These are phyloP conservation scores for Nomada fabriciana DNA, from an alignment of 2,888 invertebrate genomes.

Conservation along the genomic window DNA sequence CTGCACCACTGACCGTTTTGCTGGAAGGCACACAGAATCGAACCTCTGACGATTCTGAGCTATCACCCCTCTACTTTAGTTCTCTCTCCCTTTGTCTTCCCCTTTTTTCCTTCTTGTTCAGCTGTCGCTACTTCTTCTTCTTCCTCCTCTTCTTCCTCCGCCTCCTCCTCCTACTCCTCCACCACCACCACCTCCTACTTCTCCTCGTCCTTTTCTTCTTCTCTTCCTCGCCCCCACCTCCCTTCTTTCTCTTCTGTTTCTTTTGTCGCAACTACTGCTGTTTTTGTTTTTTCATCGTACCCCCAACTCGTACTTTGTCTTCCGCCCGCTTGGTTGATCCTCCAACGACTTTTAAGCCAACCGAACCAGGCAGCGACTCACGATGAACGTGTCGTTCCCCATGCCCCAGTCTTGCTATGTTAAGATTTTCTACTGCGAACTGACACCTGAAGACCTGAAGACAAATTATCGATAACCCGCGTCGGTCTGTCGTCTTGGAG, in stretches of 20 bases:
- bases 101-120: background rate
- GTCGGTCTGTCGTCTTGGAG: background rate
- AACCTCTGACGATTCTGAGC: slow-evolving; percentile 53
- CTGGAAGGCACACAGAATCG: slow-evolving; percentile 43
- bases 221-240: background rate
- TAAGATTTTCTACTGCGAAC: slow-evolving; percentile 15
- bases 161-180: background rate
- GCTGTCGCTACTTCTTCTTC: background rate
- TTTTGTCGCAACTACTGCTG: background rate
- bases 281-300: slow-evolving; percentile 11
- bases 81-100: slow-evolving; percentile 35
- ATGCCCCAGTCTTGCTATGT: slow-evolving; percentile 38
- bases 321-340: slow-evolving; percentile 26
- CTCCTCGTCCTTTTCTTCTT: slow-evolving; percentile 3
- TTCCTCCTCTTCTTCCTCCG: background rate
- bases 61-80: slow-evolving; percentile 65
- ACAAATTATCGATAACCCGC: slow-evolving; percentile 1
- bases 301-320: slow-evolving; percentile 18
- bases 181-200: slow-evolving; percentile 22
- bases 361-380: slow-evolving; percentile 29
- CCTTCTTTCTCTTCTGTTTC: background rate
- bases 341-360: slow-evolving; percentile 46
- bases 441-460: background rate
- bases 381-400: slow-evolving; percentile 27
- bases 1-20: slow-evolving; percentile 30